A percentile compares a stretch with the other conserved stretches of the same genome.
Conservation (phyloP, 2,113 vertebrate species). For the Bos javanicus region DNA sequence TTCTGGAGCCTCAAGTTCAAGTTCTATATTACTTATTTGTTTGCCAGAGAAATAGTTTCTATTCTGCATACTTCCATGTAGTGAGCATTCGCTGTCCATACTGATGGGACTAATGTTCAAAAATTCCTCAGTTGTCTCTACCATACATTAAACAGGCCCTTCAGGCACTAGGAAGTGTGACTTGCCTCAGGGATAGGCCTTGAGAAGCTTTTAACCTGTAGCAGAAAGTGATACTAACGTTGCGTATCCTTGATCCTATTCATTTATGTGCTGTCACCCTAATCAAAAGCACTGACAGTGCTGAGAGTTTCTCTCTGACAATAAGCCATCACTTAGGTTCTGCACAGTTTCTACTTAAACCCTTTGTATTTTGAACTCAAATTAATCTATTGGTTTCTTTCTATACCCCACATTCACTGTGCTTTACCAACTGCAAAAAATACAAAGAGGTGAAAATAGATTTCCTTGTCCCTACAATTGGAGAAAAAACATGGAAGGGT, state of each 20-base stretch:
- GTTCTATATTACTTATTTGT: background rate
- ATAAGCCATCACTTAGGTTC: background rate
- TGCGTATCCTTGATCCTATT: background rate
- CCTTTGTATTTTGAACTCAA: background rate
- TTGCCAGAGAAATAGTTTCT: background rate
- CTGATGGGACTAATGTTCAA: background rate
- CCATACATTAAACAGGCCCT: background rate
- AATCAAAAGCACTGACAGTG: background rate
- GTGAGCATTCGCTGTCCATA: background rate
- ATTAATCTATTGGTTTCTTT: background rate
- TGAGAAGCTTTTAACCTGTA: background rate
- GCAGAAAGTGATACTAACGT: background rate
- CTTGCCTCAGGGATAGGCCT: background rate
- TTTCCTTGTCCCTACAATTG: background rate
- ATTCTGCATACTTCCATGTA: background rate
- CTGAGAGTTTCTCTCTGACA: background rate
- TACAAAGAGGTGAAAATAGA: background rate
- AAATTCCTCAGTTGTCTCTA: background rate
- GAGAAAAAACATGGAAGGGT: background rate
- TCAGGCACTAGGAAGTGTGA: background rate
- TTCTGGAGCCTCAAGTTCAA: background rate
- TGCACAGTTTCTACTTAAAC: background rate
- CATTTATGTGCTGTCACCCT: too few species aligned
- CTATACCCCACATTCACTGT: too few species aligned
- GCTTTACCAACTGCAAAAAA: background rate